Percentiles rank a stretch among this genome's conserved stretches.
Conservation (phyloP, 2,888 invertebrate species). For the Clunio marinus region DNA sequence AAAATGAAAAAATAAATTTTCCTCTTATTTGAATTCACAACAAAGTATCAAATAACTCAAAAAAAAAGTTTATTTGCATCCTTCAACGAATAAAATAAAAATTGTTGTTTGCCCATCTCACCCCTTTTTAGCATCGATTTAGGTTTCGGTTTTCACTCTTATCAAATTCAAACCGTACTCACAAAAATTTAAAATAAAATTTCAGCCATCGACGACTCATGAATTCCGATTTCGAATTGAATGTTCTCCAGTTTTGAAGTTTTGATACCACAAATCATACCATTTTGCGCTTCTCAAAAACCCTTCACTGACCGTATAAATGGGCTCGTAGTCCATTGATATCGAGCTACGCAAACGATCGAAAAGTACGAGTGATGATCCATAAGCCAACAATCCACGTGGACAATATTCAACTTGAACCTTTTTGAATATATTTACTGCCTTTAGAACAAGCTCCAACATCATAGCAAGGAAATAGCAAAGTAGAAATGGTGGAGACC, state of each 20-base stretch:
- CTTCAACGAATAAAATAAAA: too few species aligned
- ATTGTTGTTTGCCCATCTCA: neutral
- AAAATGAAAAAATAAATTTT: neutral
- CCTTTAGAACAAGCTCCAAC: slow-evolving; percentile 48
- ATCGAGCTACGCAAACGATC: slow-evolving; percentile 55
- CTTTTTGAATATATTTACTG: slow-evolving; percentile 46
- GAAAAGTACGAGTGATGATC: slow-evolving; percentile 57
- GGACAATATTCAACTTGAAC: slow-evolving; percentile 48
- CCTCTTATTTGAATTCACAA: neutral
- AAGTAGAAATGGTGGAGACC: slow-evolving; percentile 53
- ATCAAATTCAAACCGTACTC: too few species aligned
- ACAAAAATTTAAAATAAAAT: too few species aligned
- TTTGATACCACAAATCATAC: slow-evolving; percentile 49
- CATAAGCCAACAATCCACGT: slow-evolving; percentile 52
- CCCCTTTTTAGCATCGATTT: neutral
- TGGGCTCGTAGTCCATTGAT: slow-evolving; percentile 50
- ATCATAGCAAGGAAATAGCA: slow-evolving; percentile 51
- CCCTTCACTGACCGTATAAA: slow-evolving; percentile 46
- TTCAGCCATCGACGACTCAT: too few species aligned
- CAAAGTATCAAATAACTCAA: slow-evolving; percentile 1
- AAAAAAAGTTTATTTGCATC: neutral
- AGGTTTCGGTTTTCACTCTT: neutral
- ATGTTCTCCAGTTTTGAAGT: slow-evolving; percentile 41
- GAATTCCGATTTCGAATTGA: neutral
- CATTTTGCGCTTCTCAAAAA: slow-evolving; percentile 47